Conservation (phyloP, 2,797 vertebrate species). For the Myiotriccus ornatus region DNA sequence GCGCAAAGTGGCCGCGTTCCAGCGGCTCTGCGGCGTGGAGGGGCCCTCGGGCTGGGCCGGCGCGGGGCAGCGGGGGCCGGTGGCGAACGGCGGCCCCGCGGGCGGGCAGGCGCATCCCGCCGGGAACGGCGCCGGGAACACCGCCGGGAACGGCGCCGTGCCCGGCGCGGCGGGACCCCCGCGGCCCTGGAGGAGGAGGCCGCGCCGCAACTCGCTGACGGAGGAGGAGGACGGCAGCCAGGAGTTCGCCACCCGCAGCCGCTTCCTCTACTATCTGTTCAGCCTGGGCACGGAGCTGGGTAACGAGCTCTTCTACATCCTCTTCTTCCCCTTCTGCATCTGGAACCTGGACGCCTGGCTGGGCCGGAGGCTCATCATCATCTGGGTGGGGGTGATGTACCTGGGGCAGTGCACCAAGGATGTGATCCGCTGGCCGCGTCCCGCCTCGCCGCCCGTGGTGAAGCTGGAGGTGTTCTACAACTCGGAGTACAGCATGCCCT, state of each 20-base stretch:
- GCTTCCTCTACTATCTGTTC: conserved; percentile 88
- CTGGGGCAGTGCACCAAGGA: conserved; percentile 98
- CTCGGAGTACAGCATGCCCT: conserved; percentile 98
- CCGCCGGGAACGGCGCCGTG: conserved; percentile 26
- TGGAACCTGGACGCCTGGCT: conserved; percentile 93
- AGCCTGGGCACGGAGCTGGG: conserved; percentile 92
- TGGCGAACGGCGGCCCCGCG: conserved; percentile 19
- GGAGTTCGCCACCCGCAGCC: conserved; percentile 84
- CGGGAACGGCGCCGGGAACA: conserved; percentile 3
- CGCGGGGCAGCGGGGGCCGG: not conserved
- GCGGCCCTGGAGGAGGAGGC: conserved; percentile 53
- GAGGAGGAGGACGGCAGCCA: conserved; percentile 79
- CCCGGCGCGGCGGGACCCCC: not conserved
- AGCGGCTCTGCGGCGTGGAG: conserved; percentile 86
- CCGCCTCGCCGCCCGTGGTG: conserved; percentile 91
- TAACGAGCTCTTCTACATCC: conserved; percentile 94
- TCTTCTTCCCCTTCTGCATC: conserved; percentile 91
- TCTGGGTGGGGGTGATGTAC: conserved; percentile 98
- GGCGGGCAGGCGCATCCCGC: not conserved
- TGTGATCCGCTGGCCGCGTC: conserved; percentile 88
- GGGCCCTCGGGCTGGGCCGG: conserved; percentile 65
- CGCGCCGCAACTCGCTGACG: conserved; percentile 90
- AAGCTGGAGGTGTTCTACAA: conserved; percentile 98
- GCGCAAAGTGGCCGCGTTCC: conserved; percentile 87
- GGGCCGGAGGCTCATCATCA: conserved; percentile 84